A percentile compares a stretch with the other conserved stretches of the same genome.
Conservation (phyloP, 2,888 invertebrate species). For the Ditula angustiorana region DNA sequence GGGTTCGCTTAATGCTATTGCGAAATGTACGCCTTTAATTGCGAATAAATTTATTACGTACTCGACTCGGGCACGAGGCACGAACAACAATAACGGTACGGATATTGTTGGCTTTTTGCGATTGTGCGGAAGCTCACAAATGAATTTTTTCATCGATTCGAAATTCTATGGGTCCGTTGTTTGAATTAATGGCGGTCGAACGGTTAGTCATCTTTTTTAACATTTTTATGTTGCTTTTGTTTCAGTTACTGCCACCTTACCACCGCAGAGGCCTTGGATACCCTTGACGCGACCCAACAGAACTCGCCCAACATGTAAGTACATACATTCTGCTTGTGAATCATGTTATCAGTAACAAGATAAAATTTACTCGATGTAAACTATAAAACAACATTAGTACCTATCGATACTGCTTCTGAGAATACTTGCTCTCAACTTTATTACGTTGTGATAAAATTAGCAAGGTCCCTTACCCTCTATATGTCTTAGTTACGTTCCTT, state of each 20-base stretch:
- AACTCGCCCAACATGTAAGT: slow-evolving; percentile 96
- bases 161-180: slow-evolving; percentile 44
- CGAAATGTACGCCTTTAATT: slow-evolving; percentile 41
- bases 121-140: slow-evolving; percentile 46
- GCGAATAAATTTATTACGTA: slow-evolving; percentile 44
- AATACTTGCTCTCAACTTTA: background rate
- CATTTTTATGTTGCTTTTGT: slow-evolving; percentile 70
- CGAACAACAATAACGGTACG: slow-evolving; percentile 52
- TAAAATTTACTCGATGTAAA: no score
- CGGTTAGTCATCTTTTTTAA: slow-evolving; percentile 32
- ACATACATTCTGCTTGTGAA: slow-evolving; percentile 29
- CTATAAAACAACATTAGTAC: background rate
- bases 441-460: background rate
- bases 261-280: slow-evolving; percentile 98
- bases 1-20: slow-evolving; percentile 44
- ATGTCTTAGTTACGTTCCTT: slow-evolving; percentile 2
- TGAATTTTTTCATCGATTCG: slow-evolving; percentile 48
- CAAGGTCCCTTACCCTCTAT: background rate
- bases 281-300: slow-evolving; percentile 95
- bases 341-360: background rate
- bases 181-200: slow-evolving; percentile 37
- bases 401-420: background rate
- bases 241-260: slow-evolving; percentile 95
- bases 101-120: slow-evolving; percentile 49
- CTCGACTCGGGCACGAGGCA: slow-evolving; percentile 46